Evolutionary conservation across 2,888 invertebrate species (phyloP), one percentile per base, ranked within the genome.

Genomic region (Cephus spinipes): DNA sequence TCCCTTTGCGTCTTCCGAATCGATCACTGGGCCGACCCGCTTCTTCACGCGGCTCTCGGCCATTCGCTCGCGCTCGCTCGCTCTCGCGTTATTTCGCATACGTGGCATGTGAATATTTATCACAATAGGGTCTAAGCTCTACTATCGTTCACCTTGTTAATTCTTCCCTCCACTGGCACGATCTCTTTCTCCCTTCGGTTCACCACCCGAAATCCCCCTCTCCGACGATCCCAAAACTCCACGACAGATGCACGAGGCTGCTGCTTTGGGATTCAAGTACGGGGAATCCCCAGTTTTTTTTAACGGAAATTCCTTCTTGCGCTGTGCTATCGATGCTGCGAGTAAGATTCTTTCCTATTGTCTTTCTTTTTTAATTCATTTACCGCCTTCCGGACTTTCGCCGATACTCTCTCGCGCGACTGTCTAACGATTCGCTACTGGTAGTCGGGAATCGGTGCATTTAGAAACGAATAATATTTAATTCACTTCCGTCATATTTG

Each of bases 381-480:
- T 89, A 89, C 79, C 89, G 89, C 82, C 89, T 86, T 81, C 88
- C 88, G 75, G 89, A 90, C 83, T 88, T 89, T 78, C 89, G 87
- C 77, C 88, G 89, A 79, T 87, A 90, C 88, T 89, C 89, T 81
- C 89, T 88, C 6, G 4, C 40, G 85, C 84, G 87, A 78, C 83
- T 86, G 85, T 85, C 88, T 89, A 89, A 87, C 80, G 84, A 85
- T 86, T 87, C 86, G 87, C 89, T 90, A 89, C 89, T 85, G 80
- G 83, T 89, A 87, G 40, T 6, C 0, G 15, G 1, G 40, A 40
- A 40, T 40, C 40, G 40, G 40, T 40, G 15, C 40, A 15, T 40
- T 40, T 40, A 15, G 15, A 40, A 40, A 6, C 40, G 1, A 40
- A 40, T 40, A 40, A 40, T 40, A 15, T 40, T 40, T 40, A 15